A percentile compares a stretch with the other conserved stretches of the same genome.
Evolutionary conservation across 2,113 vertebrate species (phyloP).

Genomic region (Machaerirhynchus nigripectus): DNA sequence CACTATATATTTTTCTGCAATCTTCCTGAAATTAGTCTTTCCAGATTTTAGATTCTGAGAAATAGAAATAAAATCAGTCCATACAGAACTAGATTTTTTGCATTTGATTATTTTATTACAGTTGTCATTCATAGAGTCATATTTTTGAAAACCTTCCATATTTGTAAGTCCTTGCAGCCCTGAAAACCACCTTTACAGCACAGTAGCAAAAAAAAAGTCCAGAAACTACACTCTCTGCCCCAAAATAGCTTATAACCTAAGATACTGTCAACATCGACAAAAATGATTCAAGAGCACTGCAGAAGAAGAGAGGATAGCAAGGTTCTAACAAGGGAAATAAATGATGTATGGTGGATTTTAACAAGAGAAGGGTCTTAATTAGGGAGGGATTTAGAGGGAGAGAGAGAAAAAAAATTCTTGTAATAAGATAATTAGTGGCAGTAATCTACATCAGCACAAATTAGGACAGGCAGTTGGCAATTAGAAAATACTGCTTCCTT

Average conservation of each 20-base stretch:
- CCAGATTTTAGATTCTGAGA: background rate
- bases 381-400: constrained; percentile 1
- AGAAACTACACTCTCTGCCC: background rate
- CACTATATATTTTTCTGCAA: fast-evolving
- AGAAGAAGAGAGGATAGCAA: background rate
- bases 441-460: constrained; percentile 15
- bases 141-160: background rate
- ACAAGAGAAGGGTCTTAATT: constrained; percentile 22
- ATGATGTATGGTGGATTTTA: constrained; percentile 2
- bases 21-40: background rate
- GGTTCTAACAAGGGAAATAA: background rate
- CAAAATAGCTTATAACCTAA: background rate
- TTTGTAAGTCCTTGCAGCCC: background rate
- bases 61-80: background rate
- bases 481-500: constrained; percentile 1
- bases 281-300: background rate
- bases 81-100: background rate
- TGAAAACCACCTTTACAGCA: background rate
- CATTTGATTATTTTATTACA: background rate
- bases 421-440: constrained; percentile 19
- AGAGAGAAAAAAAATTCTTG: background rate
- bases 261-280: background rate
- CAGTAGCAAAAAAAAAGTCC: background rate
- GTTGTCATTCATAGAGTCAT: background rate
- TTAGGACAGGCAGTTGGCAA: background rate